These are phyloP conservation scores for Zoanthus sociatus DNA, from an alignment of 92 coral and sea anemone genomes.

Conservation along the genomic window DNA sequence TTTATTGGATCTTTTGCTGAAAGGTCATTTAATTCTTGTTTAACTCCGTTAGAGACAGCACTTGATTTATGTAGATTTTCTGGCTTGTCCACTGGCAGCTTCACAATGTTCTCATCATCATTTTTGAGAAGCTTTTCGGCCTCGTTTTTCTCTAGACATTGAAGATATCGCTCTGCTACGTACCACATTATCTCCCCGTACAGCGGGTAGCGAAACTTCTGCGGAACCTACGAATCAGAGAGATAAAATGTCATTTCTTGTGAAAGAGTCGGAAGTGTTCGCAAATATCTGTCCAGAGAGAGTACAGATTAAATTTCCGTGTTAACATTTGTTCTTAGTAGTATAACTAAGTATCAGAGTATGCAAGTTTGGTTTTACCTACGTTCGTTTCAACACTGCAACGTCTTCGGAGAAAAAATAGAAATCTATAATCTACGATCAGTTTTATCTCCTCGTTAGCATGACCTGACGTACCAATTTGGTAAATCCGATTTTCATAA, in stretches of 20 bases:
- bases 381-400: no score
- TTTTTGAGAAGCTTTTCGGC: not conserved
- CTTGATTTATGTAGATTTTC: constrained; percentile 10
- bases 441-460: no score
- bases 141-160: constrained; percentile 63
- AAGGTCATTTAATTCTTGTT: constrained; percentile 29
- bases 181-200: constrained; percentile 95
- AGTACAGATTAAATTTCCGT: no score
- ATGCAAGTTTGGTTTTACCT: no score
- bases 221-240: constrained; percentile 79
- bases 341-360: no score
- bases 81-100: constrained; percentile 17
- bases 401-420: no score
- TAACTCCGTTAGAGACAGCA: not conserved
- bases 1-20: not conserved
- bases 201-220: constrained; percentile 95
- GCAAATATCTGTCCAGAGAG: no score
- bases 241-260: not conserved
- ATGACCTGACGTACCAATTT: no score
- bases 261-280: no score
- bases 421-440: no score
- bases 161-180: constrained; percentile 81
- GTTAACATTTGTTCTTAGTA: no score
- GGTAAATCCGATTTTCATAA: no score
- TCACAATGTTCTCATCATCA: not conserved